phyloP scores from a whole-genome alignment of 2,888 invertebrate genomes.

The Beris chalybata region DNA sequence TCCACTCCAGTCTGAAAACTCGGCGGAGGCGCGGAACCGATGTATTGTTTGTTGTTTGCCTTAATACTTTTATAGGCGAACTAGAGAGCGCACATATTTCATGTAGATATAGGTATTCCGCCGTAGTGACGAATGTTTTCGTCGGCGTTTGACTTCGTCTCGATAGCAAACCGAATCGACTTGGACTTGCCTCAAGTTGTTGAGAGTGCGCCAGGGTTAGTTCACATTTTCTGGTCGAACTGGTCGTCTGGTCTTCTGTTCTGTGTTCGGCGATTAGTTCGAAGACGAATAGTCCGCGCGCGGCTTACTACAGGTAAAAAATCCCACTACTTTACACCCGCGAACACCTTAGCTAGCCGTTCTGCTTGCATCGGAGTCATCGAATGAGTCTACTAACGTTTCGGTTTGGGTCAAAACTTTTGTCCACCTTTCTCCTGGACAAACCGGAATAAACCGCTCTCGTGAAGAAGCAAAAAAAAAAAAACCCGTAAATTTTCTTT shows the following conservation, averaged over 20 bases:
- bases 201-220: slow-evolving; percentile 12
- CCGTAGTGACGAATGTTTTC: neutral
- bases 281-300: too few relatives aligned
- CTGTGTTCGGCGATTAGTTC: neutral
- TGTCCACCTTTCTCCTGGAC: slow-evolving; percentile 11
- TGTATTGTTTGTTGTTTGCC: slow-evolving; percentile 7
- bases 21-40: slow-evolving; percentile 12
- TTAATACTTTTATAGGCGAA: neutral
- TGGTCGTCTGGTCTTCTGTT: slow-evolving; percentile 8
- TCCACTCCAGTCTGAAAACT: neutral
- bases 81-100: neutral
- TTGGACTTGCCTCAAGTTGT: slow-evolving; percentile 22
- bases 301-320: too few relatives aligned
- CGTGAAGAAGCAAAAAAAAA: slow-evolving; percentile 15
- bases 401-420: slow-evolving; percentile 7
- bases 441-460: slow-evolving; percentile 29
- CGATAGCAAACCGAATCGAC: slow-evolving; percentile 3
- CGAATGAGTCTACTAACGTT: slow-evolving; percentile 1
- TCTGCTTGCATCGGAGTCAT: too few relatives aligned
- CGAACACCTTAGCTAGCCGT: too few relatives aligned
- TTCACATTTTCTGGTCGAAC: slow-evolving; percentile 24
- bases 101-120: neutral
- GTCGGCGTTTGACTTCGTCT: neutral
- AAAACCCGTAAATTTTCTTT: too few relatives aligned
- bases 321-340: too few relatives aligned